phyloP scores from a whole-genome alignment of 2,797 vertebrate genomes.

The Pitangus sulphuratus region DNA sequence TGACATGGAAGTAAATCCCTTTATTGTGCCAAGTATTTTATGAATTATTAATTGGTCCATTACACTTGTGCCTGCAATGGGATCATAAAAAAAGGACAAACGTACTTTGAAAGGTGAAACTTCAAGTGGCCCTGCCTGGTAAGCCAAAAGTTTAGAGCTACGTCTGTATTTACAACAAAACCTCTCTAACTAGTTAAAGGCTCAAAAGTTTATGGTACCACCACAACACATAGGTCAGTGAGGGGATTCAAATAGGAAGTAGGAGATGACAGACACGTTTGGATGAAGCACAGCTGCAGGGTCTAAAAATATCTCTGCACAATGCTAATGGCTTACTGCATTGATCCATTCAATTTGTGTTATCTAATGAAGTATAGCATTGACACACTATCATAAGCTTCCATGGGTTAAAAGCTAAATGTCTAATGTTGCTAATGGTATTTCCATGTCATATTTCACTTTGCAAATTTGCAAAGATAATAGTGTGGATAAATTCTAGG shows the following conservation, averaged over 20 bases:
- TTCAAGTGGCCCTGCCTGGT: background rate
- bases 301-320: background rate
- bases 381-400: background rate
- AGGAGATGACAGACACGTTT: background rate
- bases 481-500: background rate
- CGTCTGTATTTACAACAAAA: background rate
- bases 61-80: background rate
- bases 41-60: constrained; percentile 59
- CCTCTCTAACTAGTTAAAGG: background rate
- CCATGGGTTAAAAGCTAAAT: background rate
- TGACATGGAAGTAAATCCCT: background rate
- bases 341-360: background rate
- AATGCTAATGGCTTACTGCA: background rate
- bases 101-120: constrained; percentile 2
- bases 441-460: background rate
- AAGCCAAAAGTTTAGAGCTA: background rate
- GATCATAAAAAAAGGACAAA: background rate
- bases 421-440: background rate
- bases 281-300: background rate
- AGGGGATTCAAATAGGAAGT: background rate
- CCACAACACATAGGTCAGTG: background rate
- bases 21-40: constrained; percentile 31
- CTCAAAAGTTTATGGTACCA: background rate
- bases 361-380: background rate
- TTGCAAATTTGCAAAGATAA: constrained; percentile 24